phyloP scores from a whole-genome alignment of 35 echinoderm and acorn worm genomes.

The Chiridota heheva region DNA sequence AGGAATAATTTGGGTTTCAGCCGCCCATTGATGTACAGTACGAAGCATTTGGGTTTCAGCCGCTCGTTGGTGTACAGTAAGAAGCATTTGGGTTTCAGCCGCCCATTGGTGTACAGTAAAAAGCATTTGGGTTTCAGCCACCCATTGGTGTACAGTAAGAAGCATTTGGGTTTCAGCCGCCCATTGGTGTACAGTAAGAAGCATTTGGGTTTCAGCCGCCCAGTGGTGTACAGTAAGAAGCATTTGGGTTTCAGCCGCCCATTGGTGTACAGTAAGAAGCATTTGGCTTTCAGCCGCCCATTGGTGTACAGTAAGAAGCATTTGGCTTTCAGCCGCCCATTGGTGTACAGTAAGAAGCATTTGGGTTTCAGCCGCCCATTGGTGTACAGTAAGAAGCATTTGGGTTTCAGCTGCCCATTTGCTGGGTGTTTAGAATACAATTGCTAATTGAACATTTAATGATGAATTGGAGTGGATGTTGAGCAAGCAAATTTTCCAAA shows the following conservation, averaged over 20 bases:
- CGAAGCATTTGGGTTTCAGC: slow-evolving; percentile 17
- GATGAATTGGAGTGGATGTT: slow-evolving; percentile 19
- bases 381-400: slow-evolving; percentile 31
- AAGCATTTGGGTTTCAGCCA: slow-evolving; percentile 10
- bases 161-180: slow-evolving; percentile 9
- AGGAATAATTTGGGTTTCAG: slow-evolving; percentile 23
- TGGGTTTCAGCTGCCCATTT: slow-evolving; percentile 4
- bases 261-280: too few relatives aligned
- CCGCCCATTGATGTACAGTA: too few relatives aligned
- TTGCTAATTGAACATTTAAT: slow-evolving; percentile 12
- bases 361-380: slow-evolving; percentile 9
- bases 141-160: too few relatives aligned
- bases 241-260: slow-evolving; percentile 3
- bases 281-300: slow-evolving; percentile 11
- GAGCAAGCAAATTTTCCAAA: slow-evolving; percentile 2
- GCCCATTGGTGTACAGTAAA: too few relatives aligned
- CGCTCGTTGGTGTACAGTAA: not conserved
- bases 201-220: slow-evolving; percentile 5
- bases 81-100: slow-evolving; percentile 13
- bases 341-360: too few relatives aligned
- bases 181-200: too few relatives aligned
- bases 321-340: slow-evolving; percentile 4
- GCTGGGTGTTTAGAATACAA: slow-evolving; percentile 15
- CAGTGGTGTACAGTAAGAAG: too few relatives aligned
- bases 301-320: too few relatives aligned